phyloP scores from a whole-genome alignment of 2,888 invertebrate genomes.

The Drosophila birchii region DNA sequence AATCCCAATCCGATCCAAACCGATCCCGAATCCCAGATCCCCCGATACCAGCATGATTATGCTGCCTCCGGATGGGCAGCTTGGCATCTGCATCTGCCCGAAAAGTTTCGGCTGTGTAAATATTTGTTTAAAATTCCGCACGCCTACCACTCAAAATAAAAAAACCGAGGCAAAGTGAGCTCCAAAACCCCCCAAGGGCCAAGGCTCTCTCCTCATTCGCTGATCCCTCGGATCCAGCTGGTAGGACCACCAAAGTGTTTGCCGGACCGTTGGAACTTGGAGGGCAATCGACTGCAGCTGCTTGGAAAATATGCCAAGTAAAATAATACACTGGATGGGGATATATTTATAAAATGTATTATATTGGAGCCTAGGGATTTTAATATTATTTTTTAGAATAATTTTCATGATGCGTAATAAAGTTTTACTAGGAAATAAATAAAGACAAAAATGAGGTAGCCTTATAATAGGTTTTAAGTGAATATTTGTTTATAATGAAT shows the following conservation, averaged over 20 bases:
- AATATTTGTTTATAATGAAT: neutral
- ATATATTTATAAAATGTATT: neutral
- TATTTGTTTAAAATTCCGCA: constrained; percentile 78
- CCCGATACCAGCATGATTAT: constrained; percentile 47
- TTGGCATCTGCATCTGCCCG: constrained; percentile 42
- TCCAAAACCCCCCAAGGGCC: constrained; percentile 45
- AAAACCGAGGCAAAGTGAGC: constrained; percentile 41
- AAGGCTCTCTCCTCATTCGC: constrained; percentile 4
- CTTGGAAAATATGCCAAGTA: constrained; percentile 75
- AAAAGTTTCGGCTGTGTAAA: constrained; percentile 69
- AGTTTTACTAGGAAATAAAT: neutral
- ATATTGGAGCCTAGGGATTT: no score
- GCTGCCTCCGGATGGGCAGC: constrained; percentile 38
- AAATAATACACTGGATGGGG: constrained; percentile 22
- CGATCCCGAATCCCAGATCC: constrained; percentile 34
- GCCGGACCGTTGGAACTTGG: constrained; percentile 37
- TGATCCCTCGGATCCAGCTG: constrained; percentile 20
- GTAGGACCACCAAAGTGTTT: constrained; percentile 65
- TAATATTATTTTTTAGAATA: neutral
- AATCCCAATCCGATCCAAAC: constrained; percentile 20
- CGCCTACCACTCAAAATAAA: constrained; percentile 52
- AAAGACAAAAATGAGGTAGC: neutral
- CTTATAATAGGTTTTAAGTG: no score
- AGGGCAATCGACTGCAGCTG: constrained; percentile 63
- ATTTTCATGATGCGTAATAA: neutral